These are phyloP conservation scores for Sycophila sp. DNA, from an alignment of 1,140 invertebrate species.

Conservation along the genomic window DNA sequence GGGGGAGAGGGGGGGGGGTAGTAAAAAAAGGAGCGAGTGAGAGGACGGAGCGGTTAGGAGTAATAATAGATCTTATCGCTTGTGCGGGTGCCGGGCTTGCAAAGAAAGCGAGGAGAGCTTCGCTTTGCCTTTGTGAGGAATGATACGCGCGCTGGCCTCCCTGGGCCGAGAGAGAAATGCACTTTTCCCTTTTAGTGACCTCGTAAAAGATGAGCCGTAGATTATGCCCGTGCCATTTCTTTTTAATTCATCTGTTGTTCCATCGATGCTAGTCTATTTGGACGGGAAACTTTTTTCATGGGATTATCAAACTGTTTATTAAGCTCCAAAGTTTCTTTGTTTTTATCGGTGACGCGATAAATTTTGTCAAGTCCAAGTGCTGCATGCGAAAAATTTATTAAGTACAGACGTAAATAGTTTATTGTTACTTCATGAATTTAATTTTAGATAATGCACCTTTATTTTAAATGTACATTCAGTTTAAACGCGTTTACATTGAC, in stretches of 20 bases:
- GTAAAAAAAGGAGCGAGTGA: background rate
- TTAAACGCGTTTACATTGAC: no score
- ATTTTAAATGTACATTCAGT: no score
- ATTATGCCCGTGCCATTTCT: background rate
- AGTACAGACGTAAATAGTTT: no score
- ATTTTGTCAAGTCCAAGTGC: no score
- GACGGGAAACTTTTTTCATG: background rate
- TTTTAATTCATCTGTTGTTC: background rate
- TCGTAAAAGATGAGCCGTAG: slow-evolving; percentile 8
- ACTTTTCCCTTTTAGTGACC: slow-evolving; percentile 20
- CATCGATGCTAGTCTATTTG: background rate
- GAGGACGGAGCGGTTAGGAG: background rate
- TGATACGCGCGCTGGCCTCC: slow-evolving; percentile 7
- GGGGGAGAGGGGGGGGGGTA: background rate
- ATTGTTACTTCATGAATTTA: no score
- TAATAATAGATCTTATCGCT: slow-evolving; percentile 8
- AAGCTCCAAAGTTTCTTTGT: background rate
- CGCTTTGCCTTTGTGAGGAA: slow-evolving; percentile 8
- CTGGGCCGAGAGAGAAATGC: slow-evolving; percentile 6
- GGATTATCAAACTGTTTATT: slow-evolving; percentile 2
- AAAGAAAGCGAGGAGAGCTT: background rate
- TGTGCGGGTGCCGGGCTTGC: background rate
- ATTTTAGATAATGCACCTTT: no score
- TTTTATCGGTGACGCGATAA: no score
- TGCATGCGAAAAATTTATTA: no score